Evolutionary conservation across 2,888 invertebrate genomes (phyloP), one percentile per base, ranked within the genome.

Genomic region (Clostera curtula): DNA sequence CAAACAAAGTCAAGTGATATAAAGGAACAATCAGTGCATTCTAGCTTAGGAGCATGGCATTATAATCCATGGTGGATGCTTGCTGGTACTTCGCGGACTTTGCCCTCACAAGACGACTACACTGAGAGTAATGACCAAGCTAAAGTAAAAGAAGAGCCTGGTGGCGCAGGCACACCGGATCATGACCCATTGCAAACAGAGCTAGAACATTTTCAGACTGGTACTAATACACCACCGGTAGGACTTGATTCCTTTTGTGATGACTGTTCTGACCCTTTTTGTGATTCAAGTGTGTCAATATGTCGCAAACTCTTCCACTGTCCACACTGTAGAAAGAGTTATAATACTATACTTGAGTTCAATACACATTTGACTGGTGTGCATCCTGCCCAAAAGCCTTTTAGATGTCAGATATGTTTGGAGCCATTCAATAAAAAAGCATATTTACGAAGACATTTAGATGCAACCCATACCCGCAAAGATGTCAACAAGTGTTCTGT

Each of bases 1-100:
- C 85, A 85, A 62, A 85, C 85, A 22, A 84, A 85, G 56, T 57
- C 70, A 30, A 75, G 72, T 55, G 84, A 84, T 43, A 50, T 83
- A 28, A 77, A 80, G 48, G 67, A 65, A 29, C 80, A 77, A 43
- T 36, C 68, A 10, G 67, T 67, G 12, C 83, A 83, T 27, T 52
- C 79, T 13, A 69, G 73, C 16, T 45, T 85, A 24, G 79, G 82
- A 16, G 60, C 84, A 29, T 85, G 85, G 85, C 85, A 83, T 40
- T 85, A 85, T 43, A 85, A 84, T 33, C 85, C 85, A 12, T 85
- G 85, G 84, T 85, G 84, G 85, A 85, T 85, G 85, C 62, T 85
- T 14, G 85, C 85, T 10, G 71, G 84, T 38, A 84, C 85, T 2
- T 85, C 85, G 5, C 64, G 83, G 22, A 75, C 66, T 52, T 63